Conservation (phyloP, 1,140 invertebrate species). For the Pogonognathellus flavescens region DNA sequence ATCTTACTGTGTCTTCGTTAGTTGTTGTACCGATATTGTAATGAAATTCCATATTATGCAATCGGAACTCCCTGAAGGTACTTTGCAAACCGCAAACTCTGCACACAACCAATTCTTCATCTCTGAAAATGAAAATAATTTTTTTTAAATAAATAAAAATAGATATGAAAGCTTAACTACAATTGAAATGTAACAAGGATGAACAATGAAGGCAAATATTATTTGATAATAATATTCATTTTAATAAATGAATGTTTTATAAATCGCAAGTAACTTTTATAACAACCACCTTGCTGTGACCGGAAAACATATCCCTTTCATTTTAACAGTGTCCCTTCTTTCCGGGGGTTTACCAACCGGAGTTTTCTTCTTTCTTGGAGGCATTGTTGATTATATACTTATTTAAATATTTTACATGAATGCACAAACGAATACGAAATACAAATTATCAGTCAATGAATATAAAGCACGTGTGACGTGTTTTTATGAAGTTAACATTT, state of each 20-base stretch:
- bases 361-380: not conserved
- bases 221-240: too few relatives aligned
- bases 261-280: not conserved
- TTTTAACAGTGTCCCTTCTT: not conserved
- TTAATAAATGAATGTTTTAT: too few relatives aligned
- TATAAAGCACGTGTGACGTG: too few relatives aligned
- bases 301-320: not conserved
- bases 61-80: slow-evolving; percentile 57
- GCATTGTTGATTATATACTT: too few relatives aligned
- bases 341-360: not conserved
- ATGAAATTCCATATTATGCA: slow-evolving; percentile 62
- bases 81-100: not conserved
- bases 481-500: too few relatives aligned
- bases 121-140: not conserved
- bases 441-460: too few relatives aligned
- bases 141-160: too few relatives aligned
- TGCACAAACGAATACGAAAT: too few relatives aligned
- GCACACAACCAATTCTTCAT: slow-evolving; percentile 56
- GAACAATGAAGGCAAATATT: too few relatives aligned
- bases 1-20: slow-evolving; percentile 48
- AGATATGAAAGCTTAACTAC: too few relatives aligned
- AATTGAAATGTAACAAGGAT: too few relatives aligned
- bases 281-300: not conserved
- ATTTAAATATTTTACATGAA: too few relatives aligned
- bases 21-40: slow-evolving; percentile 57